A percentile compares a stretch with the other conserved stretches of the same genome.
phyloP scores from a whole-genome alignment of 2,797 vertebrate genomes.

The Delichon dasypus region DNA sequence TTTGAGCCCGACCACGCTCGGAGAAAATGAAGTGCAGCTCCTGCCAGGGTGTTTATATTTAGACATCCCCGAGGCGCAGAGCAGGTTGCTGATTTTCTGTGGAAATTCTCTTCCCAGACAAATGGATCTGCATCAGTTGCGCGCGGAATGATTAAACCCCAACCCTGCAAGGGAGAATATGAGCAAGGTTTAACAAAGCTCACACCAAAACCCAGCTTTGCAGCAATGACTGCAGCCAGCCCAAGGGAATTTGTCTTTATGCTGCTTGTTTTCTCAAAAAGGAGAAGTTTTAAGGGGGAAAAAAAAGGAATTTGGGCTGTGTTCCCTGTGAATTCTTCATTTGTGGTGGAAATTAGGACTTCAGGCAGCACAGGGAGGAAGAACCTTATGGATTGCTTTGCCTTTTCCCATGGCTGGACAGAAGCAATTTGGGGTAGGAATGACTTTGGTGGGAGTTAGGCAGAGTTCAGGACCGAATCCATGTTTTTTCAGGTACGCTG shows the following conservation, averaged over 20 bases:
- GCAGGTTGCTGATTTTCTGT: background rate
- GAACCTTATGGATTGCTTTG: background rate
- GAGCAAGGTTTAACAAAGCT: background rate
- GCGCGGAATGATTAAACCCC: background rate
- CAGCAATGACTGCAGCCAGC: background rate
- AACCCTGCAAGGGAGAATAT: background rate
- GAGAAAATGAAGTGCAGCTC: background rate
- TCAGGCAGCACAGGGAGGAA: background rate
- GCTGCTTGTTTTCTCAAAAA: background rate
- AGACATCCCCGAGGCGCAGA: background rate
- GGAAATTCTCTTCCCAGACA: background rate
- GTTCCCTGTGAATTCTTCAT: rapidly evolving
- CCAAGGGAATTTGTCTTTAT: background rate
- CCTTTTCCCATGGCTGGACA: background rate
- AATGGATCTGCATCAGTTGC: background rate
- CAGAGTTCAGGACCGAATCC: background rate
- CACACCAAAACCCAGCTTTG: background rate
- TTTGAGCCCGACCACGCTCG: rapidly evolving
- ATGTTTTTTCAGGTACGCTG: background rate
- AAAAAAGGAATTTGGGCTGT: background rate
- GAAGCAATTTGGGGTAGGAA: background rate
- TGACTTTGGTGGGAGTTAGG: background rate
- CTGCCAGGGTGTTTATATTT: background rate
- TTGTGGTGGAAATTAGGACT: background rate
- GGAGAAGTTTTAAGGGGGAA: background rate